Evolutionary conservation across 2,888 invertebrate species (phyloP), one percentile per base, ranked within the genome.

Genomic region (Pheosia tremula): DNA sequence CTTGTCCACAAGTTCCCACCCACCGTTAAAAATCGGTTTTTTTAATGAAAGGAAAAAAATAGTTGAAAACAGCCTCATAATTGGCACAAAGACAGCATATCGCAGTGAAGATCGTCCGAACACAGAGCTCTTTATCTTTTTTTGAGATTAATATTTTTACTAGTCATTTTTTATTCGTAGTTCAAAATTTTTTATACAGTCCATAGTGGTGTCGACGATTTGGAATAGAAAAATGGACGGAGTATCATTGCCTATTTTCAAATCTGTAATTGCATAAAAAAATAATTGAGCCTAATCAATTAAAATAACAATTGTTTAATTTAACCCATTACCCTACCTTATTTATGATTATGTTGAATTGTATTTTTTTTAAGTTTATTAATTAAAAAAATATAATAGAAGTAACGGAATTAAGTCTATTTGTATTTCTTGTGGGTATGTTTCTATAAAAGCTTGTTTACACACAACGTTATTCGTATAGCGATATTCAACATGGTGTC

Each of bases 31-130:
- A 84, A 78, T 72, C 64, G 67, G 66, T 79, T 79, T 75, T 78
- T 81, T 77, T 79, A 81, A 84, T 11, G 4, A 37, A 74, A 69
- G 59, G 67, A 65, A 57, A 66, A 80, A 84, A 86, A 86, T 83
- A 75, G 78, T 75, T 74, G 72, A 81, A 85, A 83, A 82, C 78
- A 75, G 80, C 81, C 82, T 86, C 82, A 88, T 91, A 93, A 92
- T 92, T 92, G 91, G 90, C 92, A 93, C 90, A 93, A 92, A 89
- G 91, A 90, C 85, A 72, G 81, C 81, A 81, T 86, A 89, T 87
- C 86, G 85, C 84, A 85, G 81, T 89, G 89, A 88, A 83, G 82
- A 81, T 77, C 81, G 76, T 76, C 79, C 82, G 80, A 81, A 86
- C 85, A 84, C 80, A 80, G 78, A 78, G 77, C 81, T 83, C 80